Evolutionary conservation across 92 coral and sea anemone genomes (phyloP).

Genomic region (Porites divaricata): DNA sequence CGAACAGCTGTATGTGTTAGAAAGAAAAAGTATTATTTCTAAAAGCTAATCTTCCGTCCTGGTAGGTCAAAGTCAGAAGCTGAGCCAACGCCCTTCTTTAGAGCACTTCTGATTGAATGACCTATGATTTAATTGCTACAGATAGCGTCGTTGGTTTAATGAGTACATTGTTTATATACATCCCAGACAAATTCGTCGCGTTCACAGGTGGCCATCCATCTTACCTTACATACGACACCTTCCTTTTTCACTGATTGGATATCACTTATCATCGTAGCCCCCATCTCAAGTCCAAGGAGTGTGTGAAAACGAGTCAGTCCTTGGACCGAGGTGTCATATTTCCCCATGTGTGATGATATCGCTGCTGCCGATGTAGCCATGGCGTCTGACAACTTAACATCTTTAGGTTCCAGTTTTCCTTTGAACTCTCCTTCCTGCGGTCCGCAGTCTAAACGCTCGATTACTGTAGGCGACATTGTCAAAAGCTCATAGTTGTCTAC

Average conservation of each 20-base stretch:
- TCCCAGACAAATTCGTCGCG: background rate
- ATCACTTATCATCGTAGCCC: constrained; percentile 10
- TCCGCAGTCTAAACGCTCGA: constrained; percentile 64
- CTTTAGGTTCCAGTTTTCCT: constrained; percentile 60
- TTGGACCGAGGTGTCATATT: background rate
- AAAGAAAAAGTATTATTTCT: no score
- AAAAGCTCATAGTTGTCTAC: constrained; percentile 53
- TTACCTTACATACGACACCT: background rate
- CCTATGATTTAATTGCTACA: no score
- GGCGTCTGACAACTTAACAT: constrained; percentile 81
- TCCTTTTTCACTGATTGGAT: background rate
- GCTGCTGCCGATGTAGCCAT: constrained; percentile 92
- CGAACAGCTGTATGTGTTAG: no score
- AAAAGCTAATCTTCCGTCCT: no score
- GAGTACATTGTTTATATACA: no score
- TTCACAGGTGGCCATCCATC: background rate
- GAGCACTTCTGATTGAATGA: no score
- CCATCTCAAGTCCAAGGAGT: constrained; percentile 25
- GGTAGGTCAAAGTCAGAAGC: no score
- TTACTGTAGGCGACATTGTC: constrained; percentile 61
- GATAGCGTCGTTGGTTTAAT: no score
- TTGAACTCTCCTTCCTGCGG: constrained; percentile 36
- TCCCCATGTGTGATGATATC: constrained; percentile 41
- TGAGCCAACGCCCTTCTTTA: no score
- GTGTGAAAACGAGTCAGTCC: constrained; percentile 7